These are phyloP conservation scores for Takifugu flavidus DNA, from an alignment of 2,113 vertebrate genomes.

Conservation along the genomic window DNA sequence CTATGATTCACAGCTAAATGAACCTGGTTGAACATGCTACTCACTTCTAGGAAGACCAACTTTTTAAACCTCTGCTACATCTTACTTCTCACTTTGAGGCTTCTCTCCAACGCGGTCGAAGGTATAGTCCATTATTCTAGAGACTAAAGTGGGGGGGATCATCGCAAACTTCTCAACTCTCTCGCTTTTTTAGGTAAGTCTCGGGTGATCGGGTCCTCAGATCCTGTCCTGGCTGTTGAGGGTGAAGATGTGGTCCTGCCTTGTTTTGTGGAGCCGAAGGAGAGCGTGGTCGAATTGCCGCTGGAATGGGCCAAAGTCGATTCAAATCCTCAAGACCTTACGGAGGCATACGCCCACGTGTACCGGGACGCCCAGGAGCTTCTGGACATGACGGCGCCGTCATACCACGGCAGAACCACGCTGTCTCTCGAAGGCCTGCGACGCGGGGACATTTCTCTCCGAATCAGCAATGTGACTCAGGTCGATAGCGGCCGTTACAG, in stretches of 20 bases:
- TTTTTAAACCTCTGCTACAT: too few relatives aligned
- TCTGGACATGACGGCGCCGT: not conserved
- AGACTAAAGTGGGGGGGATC: too few relatives aligned
- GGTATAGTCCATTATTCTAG: too few relatives aligned
- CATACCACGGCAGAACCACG: too few relatives aligned
- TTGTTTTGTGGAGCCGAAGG: fast-evolving
- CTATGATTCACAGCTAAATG: too few relatives aligned
- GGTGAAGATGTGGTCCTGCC: slow-evolving; percentile 35
- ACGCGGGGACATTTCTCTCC: slow-evolving; percentile 26
- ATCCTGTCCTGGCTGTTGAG: fast-evolving
- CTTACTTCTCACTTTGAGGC: too few relatives aligned
- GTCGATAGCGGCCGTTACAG: slow-evolving; percentile 4
- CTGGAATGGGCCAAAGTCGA: too few relatives aligned
- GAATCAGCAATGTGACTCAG: slow-evolving; percentile 18
- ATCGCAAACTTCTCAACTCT: not conserved
- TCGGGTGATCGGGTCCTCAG: not conserved
- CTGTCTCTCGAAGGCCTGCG: not conserved
- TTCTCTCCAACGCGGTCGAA: too few relatives aligned
- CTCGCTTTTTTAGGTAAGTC: not conserved
- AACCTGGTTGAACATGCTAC: too few relatives aligned
- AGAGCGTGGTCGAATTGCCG: fast-evolving
- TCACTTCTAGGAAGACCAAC: too few relatives aligned
- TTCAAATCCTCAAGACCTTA: not conserved
- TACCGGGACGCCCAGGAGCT: not conserved
- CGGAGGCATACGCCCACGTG: slow-evolving; percentile 9